Evolutionary conservation across 2,113 vertebrate genomes (phyloP).

Genomic region (Rhynchopsitta pachyrhyncha): DNA sequence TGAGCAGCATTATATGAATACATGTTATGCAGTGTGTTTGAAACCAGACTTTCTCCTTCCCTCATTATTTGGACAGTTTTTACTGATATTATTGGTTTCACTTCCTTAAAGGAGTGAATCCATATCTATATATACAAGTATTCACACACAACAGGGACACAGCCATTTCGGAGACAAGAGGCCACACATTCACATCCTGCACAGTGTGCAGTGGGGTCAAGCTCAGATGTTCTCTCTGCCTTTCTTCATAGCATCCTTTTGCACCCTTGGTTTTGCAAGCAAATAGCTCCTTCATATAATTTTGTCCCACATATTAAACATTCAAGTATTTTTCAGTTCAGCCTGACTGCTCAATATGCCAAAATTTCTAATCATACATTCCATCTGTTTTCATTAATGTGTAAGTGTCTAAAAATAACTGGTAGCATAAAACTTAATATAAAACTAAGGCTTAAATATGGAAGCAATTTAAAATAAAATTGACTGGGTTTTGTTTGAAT

Average conservation of each 20-base stretch:
- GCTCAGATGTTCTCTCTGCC: neutral
- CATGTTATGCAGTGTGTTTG: neutral
- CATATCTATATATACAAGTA: neutral
- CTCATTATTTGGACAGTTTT: neutral
- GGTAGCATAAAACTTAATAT: neutral
- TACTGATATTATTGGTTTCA: neutral
- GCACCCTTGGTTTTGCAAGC: neutral
- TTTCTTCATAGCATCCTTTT: neutral
- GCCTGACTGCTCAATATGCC: neutral
- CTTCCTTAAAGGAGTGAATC: neutral
- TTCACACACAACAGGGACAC: fast-evolving
- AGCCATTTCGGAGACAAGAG: neutral
- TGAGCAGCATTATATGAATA: neutral
- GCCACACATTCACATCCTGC: neutral
- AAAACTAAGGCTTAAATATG: neutral
- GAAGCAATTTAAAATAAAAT: neutral
- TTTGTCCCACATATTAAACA: neutral
- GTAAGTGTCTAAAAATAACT: neutral
- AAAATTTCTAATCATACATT: slow-evolving; percentile 12
- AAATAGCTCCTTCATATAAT: neutral
- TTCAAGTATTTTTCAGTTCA: slow-evolving; percentile 1
- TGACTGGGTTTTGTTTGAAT: neutral
- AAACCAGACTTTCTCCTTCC: neutral
- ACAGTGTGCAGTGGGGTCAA: neutral
- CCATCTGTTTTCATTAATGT: slow-evolving; percentile 13